Evolutionary conservation across 2,797 vertebrate genomes (phyloP).

Genomic region (Gorsachius magnificus): DNA sequence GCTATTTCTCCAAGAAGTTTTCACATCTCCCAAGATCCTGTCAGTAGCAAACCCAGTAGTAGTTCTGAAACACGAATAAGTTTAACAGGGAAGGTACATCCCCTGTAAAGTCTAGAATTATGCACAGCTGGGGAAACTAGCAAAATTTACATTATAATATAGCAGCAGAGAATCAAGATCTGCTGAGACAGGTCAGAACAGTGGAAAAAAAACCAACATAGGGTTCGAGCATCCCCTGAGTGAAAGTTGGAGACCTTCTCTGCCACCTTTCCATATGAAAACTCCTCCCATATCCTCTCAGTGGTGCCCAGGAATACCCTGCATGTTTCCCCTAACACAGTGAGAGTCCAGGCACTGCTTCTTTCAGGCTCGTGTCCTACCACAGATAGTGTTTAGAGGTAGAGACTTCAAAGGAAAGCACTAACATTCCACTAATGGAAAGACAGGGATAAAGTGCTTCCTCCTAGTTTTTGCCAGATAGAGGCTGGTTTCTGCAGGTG

Average conservation of each 20-base stretch:
- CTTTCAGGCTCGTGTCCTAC: neutral
- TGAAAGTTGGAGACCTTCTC: neutral
- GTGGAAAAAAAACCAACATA: neutral
- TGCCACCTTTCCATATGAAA: neutral
- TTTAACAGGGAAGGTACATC: neutral
- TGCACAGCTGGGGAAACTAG: neutral
- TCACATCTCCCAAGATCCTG: neutral
- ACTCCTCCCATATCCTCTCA: accelerated
- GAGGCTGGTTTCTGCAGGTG: neutral
- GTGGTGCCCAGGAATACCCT: neutral
- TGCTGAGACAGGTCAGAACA: neutral
- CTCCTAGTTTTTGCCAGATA: neutral
- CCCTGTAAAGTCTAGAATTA: neutral
- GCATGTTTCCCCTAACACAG: neutral
- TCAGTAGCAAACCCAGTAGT: neutral
- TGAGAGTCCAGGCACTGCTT: neutral
- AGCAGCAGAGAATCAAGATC: neutral
- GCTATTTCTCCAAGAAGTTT: neutral
- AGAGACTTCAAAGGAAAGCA: neutral
- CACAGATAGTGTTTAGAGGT: neutral
- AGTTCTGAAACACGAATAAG: neutral
- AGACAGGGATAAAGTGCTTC: neutral
- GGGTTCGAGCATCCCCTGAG: neutral
- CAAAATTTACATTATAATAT: neutral
- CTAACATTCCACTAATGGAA: neutral